Percentiles rank a stretch among this genome's conserved stretches.
Conservation (phyloP, 2,113 vertebrate genomes). For the Enhydra lutris region DNA sequence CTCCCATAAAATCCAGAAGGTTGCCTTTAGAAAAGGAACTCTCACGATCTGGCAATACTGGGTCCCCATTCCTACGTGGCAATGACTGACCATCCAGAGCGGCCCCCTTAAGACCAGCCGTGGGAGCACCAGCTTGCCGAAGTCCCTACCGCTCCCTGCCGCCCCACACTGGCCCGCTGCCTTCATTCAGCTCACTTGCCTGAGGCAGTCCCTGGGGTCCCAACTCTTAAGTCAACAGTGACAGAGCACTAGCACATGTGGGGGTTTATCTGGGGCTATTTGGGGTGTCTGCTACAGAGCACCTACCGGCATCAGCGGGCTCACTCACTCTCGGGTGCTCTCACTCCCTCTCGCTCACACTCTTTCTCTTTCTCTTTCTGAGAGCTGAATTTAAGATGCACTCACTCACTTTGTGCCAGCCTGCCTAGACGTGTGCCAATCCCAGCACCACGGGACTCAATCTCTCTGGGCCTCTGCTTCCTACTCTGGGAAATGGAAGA, state of each 20-base stretch:
- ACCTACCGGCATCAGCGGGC: background rate
- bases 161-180: rapidly evolving
- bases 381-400: background rate
- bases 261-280: background rate
- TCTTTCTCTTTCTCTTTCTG: background rate
- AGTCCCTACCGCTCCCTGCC: background rate
- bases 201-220: background rate
- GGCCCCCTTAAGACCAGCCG: background rate
- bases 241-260: background rate
- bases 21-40: background rate
- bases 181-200: background rate
- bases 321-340: rapidly evolving
- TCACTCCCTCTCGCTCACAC: too few relatives aligned
- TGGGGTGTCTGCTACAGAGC: background rate
- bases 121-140: background rate
- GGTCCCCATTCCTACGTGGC: background rate
- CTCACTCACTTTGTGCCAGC: background rate
- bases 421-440: background rate
- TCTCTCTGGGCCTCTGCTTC: background rate
- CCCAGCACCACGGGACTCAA: too few relatives aligned
- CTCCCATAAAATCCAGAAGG: background rate
- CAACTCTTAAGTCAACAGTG: background rate
- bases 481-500: background rate
- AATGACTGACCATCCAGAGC: too few relatives aligned
- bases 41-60: background rate